Conservation (phyloP, 2,888 invertebrate species). For the Ophonus ardosiacus region DNA sequence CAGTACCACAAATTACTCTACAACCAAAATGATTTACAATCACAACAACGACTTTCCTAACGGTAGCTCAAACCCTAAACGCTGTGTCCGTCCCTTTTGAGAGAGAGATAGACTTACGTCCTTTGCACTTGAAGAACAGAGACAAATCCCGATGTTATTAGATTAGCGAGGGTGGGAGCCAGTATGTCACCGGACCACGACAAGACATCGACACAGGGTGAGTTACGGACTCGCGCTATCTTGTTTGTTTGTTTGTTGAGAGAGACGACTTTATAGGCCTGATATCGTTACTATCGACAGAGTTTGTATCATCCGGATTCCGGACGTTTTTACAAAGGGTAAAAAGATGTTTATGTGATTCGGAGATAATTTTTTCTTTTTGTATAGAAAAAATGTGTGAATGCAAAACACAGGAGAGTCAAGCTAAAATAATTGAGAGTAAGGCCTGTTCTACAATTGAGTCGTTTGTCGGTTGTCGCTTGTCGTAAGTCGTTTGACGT, state of each 20-base stretch:
- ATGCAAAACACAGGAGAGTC: neutral
- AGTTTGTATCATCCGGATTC: constrained; percentile 22
- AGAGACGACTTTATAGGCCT: constrained; percentile 44
- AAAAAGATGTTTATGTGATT: constrained; percentile 16
- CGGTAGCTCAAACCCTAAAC: constrained; percentile 37
- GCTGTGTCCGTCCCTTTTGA: neutral
- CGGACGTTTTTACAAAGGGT: constrained; percentile 5
- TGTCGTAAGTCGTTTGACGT: too few species aligned
- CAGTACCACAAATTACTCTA: constrained; percentile 19
- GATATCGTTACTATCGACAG: constrained; percentile 32
- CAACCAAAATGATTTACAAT: constrained; percentile 26
- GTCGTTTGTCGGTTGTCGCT: too few species aligned
- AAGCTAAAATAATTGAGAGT: too few species aligned
- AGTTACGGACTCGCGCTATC: constrained; percentile 68
- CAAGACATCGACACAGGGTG: constrained; percentile 68
- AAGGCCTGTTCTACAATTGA: too few species aligned
- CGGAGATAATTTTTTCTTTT: neutral
- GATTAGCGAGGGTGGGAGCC: constrained; percentile 64
- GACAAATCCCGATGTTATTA: constrained; percentile 37
- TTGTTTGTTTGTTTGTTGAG: constrained; percentile 69
- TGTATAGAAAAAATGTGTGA: neutral
- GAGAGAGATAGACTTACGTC: neutral
- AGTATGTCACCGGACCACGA: constrained; percentile 68
- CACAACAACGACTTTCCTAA: constrained; percentile 13
- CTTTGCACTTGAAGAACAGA: neutral